Conservation (phyloP, 2,113 vertebrate species). For the Callithrix jacchus region DNA sequence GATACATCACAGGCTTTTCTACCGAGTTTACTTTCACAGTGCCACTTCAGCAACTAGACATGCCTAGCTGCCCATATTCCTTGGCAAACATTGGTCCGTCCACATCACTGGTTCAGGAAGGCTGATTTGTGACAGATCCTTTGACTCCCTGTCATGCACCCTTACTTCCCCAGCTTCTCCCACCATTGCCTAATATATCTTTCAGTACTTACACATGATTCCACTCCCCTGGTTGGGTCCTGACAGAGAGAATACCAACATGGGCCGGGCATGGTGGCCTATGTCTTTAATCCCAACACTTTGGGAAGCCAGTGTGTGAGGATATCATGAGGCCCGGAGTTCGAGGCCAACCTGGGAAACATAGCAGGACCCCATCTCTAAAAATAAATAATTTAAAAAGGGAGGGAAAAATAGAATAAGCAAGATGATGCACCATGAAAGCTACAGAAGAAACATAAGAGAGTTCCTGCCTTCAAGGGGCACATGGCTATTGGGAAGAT, state of each 20-base stretch:
- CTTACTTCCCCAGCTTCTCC: background rate
- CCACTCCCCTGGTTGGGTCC: background rate
- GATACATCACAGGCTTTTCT: background rate
- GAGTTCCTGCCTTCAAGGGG: background rate
- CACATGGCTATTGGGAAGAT: background rate
- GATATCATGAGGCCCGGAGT: too few species aligned
- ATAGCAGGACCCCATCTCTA: too few species aligned
- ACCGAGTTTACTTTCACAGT: background rate
- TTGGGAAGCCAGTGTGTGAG: too few species aligned
- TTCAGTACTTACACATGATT: accelerated
- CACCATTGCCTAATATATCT: background rate
- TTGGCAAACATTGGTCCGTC: background rate
- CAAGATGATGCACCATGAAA: accelerated
- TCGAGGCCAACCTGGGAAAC: too few species aligned
- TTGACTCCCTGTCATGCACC: too few species aligned
- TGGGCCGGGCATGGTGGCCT: too few species aligned
- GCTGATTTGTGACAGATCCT: background rate
- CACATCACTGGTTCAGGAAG: background rate
- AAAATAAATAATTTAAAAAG: too few species aligned
- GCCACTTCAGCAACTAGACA: background rate
- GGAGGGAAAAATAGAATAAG: background rate
- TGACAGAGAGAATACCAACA: too few species aligned
- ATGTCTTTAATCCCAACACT: too few species aligned
- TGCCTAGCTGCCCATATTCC: background rate
- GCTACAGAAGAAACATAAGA: background rate